Percentiles rank a stretch among this genome's conserved stretches.
Evolutionary conservation across 2,888 invertebrate genomes (phyloP).

Genomic region (Apotomis turbidana): DNA sequence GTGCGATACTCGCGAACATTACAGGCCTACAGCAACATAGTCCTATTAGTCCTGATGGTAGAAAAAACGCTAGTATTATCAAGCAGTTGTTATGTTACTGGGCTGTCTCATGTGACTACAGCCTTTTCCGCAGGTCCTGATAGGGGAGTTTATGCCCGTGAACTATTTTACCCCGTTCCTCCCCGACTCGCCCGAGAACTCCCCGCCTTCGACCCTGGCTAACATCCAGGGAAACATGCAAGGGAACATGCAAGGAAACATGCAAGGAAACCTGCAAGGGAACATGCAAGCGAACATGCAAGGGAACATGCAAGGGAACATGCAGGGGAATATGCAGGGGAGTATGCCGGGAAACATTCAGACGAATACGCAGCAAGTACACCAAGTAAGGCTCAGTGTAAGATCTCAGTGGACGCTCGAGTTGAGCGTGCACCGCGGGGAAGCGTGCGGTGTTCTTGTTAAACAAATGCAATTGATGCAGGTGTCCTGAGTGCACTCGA

Average conservation of each 20-base stretch:
- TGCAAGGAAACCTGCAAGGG: neutral
- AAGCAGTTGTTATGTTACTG: neutral
- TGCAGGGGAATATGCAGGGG: slow-evolving; percentile 42
- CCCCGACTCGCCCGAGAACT: slow-evolving; percentile 67
- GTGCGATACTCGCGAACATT: too few species aligned
- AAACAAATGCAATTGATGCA: too few species aligned
- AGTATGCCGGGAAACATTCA: slow-evolving; percentile 47
- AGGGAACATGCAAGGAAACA: slow-evolving; percentile 14
- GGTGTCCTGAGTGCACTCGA: too few species aligned
- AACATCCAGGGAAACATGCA: slow-evolving; percentile 44
- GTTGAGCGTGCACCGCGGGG: too few species aligned
- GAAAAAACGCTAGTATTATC: neutral
- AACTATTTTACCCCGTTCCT: slow-evolving; percentile 66
- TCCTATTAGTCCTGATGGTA: neutral
- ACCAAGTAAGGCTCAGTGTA: slow-evolving; percentile 62
- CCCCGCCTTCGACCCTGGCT: slow-evolving; percentile 60
- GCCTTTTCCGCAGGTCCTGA: slow-evolving; percentile 57
- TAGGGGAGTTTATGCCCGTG: slow-evolving; percentile 73
- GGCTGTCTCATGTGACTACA: slow-evolving; percentile 30
- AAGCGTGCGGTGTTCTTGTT: too few species aligned
- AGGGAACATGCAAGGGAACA: slow-evolving; percentile 34
- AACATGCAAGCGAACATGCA: slow-evolving; percentile 42
- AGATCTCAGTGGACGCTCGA: too few species aligned
- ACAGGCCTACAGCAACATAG: too few species aligned
- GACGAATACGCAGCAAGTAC: slow-evolving; percentile 68